Conservation (phyloP, 2,888 invertebrate species). For the Busseola fusca region DNA sequence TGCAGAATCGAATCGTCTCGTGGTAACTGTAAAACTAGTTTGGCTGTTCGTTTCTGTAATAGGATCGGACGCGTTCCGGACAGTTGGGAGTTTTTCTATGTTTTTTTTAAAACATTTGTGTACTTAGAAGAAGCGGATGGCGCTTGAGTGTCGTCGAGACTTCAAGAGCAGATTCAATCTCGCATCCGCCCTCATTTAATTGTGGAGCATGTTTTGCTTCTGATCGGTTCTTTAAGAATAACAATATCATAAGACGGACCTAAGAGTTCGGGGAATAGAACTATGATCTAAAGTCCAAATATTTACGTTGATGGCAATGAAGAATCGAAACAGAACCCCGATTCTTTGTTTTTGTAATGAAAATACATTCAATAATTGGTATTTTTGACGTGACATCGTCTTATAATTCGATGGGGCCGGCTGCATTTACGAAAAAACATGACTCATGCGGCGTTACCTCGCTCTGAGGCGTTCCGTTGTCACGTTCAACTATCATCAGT, state of each 20-base stretch:
- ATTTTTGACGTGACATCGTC: too few relatives aligned
- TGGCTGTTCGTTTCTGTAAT: conserved; percentile 81
- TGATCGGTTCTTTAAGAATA: conserved; percentile 2
- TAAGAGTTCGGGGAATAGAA: conserved; percentile 2
- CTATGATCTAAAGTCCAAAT: not conserved
- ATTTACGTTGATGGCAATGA: not conserved
- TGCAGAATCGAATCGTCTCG: conserved; percentile 80
- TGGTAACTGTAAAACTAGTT: conserved; percentile 87
- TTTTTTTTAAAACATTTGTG: conserved; percentile 74
- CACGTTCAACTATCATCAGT: too few relatives aligned
- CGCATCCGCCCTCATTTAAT: conserved; percentile 65
- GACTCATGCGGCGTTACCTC: too few relatives aligned
- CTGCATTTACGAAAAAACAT: too few relatives aligned
- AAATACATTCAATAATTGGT: not conserved
- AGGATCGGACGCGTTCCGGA: conserved; percentile 78
- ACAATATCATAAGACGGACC: not conserved
- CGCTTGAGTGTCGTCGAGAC: conserved; percentile 53
- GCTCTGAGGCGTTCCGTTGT: too few relatives aligned
- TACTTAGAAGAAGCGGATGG: conserved; percentile 57
- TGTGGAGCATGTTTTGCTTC: conserved; percentile 59
- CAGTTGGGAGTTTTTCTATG: conserved; percentile 73
- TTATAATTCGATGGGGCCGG: too few relatives aligned
- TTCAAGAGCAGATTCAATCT: conserved; percentile 63
- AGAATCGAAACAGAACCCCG: not conserved
- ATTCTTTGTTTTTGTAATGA: not conserved